Percentiles rank a stretch among this genome's conserved stretches.
Conservation (phyloP, 2,888 invertebrate species). For the Thecophora atra region DNA sequence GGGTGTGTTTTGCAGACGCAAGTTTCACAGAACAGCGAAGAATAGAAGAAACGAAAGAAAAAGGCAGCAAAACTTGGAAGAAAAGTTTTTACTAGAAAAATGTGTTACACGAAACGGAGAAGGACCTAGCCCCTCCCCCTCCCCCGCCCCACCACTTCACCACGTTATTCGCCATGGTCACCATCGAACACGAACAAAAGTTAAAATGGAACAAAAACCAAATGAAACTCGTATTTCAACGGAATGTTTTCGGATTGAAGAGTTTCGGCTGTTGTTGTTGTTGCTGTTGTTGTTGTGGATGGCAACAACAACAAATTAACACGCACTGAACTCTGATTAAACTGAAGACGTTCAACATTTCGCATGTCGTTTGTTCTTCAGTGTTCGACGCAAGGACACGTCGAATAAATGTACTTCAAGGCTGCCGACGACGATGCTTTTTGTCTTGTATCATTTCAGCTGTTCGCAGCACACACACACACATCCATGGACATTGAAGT, state of each 20-base stretch:
- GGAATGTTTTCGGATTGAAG: constrained; percentile 28
- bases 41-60: constrained; percentile 6
- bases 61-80: not conserved
- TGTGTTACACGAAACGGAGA: constrained; percentile 31
- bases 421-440: not conserved
- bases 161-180: too few species aligned
- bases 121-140: not conserved
- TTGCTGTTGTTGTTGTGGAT: constrained; percentile 59
- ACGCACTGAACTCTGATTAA: not conserved
- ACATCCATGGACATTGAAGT: too few species aligned
- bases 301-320: constrained; percentile 47
- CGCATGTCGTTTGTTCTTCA: constrained; percentile 16
- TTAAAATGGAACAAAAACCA: constrained; percentile 8
- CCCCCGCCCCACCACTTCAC: not conserved
- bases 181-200: not conserved
- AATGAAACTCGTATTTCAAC: constrained; percentile 25
- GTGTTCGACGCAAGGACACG: constrained; percentile 12
- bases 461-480: not conserved
- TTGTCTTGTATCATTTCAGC: not conserved
- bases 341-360: constrained; percentile 14
- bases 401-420: not conserved
- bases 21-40: not conserved
- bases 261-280: constrained; percentile 41
- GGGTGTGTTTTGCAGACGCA: not conserved
- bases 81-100: constrained; percentile 11